A percentile compares a stretch with the other conserved stretches of the same genome.
Evolutionary conservation across 2,888 invertebrate species (phyloP).

Genomic region (Andrena chrysosceles): DNA sequence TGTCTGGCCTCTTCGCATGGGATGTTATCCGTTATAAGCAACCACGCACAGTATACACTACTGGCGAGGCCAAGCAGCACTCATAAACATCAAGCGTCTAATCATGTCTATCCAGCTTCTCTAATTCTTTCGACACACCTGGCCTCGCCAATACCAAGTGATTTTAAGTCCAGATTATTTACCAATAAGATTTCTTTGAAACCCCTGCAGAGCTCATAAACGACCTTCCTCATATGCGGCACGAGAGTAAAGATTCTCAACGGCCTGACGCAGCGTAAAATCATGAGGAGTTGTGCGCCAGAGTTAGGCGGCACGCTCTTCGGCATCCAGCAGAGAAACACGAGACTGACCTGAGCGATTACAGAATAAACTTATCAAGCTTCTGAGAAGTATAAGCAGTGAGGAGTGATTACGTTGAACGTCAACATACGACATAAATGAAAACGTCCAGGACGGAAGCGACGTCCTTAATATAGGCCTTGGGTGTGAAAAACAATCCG

Average conservation of each 20-base stretch:
- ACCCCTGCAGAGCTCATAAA: constrained; percentile 98
- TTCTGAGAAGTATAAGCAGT: background rate
- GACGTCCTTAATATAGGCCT: constrained; percentile 98
- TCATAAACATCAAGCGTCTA: too few relatives aligned
- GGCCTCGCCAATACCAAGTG: background rate
- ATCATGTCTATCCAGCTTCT: too few relatives aligned
- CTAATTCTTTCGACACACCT: too few relatives aligned
- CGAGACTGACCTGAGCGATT: constrained; percentile 92
- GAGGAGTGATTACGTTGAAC: background rate
- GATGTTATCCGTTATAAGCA: background rate
- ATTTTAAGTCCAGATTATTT: constrained; percentile 65
- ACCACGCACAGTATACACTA: background rate
- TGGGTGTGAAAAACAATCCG: constrained; percentile 99
- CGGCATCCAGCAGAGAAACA: constrained; percentile 99
- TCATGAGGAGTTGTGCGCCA: constrained; percentile 97
- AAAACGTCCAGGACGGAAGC: constrained; percentile 98
- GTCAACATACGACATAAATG: constrained; percentile 94
- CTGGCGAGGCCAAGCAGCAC: background rate
- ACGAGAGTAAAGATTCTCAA: constrained; percentile 98
- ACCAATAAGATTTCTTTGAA: constrained; percentile 99
- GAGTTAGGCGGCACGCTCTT: constrained; percentile 96
- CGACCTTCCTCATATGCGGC: constrained; percentile 99
- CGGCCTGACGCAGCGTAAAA: constrained; percentile 97
- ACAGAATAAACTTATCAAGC: constrained; percentile 42
- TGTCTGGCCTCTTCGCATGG: constrained; percentile 45